A percentile compares a stretch with the other conserved stretches of the same genome.
These are phyloP conservation scores for Thalassarche chlororhynchos DNA, from an alignment of 2,113 vertebrate species.

Conservation along the genomic window DNA sequence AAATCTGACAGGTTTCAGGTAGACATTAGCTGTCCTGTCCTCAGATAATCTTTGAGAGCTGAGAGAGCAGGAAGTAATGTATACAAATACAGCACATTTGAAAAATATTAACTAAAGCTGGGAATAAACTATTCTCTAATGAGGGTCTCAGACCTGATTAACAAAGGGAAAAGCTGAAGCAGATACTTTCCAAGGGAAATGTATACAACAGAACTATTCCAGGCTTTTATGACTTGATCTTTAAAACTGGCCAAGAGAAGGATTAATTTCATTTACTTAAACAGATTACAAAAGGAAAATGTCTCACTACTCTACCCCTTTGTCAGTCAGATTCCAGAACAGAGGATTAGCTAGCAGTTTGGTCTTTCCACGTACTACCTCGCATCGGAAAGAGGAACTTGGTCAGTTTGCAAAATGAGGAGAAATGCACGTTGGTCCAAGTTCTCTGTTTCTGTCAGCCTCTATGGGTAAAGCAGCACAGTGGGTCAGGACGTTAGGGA, in stretches of 20 bases:
- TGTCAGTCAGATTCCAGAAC: not conserved
- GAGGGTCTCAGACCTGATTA: not conserved
- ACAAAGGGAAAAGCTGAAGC: not conserved
- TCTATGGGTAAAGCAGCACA: not conserved
- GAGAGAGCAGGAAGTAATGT: not conserved
- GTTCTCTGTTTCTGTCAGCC: not conserved
- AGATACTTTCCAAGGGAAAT: not conserved
- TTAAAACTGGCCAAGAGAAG: not conserved
- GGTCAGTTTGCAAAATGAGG: not conserved
- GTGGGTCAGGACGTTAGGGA: not conserved
- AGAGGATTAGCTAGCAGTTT: not conserved
- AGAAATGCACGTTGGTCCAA: not conserved
- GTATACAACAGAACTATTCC: not conserved
- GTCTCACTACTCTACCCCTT: not conserved
- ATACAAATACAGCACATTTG: not conserved
- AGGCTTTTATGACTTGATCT: not conserved
- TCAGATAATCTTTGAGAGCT: conserved; percentile 11
- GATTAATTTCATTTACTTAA: conserved; percentile 36
- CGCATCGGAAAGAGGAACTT: not conserved
- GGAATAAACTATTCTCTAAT: not conserved
- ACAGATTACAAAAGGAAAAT: conserved; percentile 4
- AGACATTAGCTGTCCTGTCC: not conserved
- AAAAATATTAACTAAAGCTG: conserved; percentile 25
- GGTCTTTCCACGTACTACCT: not conserved
- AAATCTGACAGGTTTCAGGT: not conserved